Base-by-base conservation (phyloP, 1,140 invertebrate genomes). In the Pachyrhynchus sulphureomaculatus region DNA sequence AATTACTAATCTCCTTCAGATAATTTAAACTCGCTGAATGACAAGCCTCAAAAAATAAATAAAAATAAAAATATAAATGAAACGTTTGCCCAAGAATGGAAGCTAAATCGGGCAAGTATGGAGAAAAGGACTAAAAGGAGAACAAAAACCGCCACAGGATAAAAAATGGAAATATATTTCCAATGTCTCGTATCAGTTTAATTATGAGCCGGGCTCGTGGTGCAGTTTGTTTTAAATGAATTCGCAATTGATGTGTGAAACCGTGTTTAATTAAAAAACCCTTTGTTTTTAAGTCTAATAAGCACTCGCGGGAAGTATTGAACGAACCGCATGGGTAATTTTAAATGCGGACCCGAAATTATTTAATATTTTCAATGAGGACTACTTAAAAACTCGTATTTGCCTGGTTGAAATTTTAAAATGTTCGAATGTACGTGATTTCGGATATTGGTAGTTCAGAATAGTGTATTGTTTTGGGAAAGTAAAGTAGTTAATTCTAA, bases 201-300 rank as follows among this genome's bases (percentile, higher is more conserved):
- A 71, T 71, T 69, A 69, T 67, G 68, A 53, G 36, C 34, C 15
- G 34, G 34, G 65, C 69, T 62, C 62, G n/a, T n/a, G 65, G 60
- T 63, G 68, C 68, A 68, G 67, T 58, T 58, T 62, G 69, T 71
- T 69, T 57, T 68, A 66, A 70, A 70, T 70, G 69, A 71, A 69
- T 71, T 71, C 64, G 67, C 69, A 68, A 71, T 71, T 69, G 67
- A 71, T 71, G 68, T 71, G 69, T 71, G 69, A 69, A 71, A 71
- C 65, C 67, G 65, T 71, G 65, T 69, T 71, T 71, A 71, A 71
- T 71, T 71, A 71, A 71, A 71, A 71, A 71, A 71, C 68, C 65
- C 66, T 71, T 71, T 71, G 69, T 71, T 71, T 71, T 71, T 71
- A 71, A 71, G 69, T 71, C 68, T 71, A 71, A 71, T 71, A 69